These are phyloP conservation scores for Macropis europaea DNA, from an alignment of 2,888 invertebrate species.

Conservation along the genomic window DNA sequence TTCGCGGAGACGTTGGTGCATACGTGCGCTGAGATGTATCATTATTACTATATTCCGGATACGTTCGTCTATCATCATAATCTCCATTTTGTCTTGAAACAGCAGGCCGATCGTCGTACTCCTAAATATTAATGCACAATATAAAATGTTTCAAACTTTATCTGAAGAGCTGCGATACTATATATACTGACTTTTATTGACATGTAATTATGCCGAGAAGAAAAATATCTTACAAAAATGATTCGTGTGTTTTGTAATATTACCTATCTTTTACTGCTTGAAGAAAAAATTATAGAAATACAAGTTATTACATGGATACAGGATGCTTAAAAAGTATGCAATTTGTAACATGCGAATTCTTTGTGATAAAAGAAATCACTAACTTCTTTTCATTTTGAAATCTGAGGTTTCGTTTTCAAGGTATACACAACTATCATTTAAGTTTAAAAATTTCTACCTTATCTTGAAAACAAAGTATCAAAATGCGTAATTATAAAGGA, in stretches of 20 bases:
- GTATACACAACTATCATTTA: too few species aligned
- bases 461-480: too few species aligned
- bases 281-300: neutral
- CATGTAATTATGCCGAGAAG: neutral
- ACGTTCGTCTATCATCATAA: slow-evolving; percentile 67
- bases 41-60: slow-evolving; percentile 61
- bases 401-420: too few species aligned
- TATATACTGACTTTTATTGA: neutral
- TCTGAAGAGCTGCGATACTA: neutral
- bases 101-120: slow-evolving; percentile 65
- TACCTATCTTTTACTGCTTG: neutral
- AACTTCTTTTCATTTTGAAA: too few species aligned
- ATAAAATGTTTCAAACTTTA: neutral
- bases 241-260: neutral
- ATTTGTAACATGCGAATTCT: too few species aligned
- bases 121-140: slow-evolving; percentile 57
- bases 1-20: slow-evolving; percentile 67
- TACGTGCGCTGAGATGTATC: slow-evolving; percentile 62
- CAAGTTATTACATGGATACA: neutral
- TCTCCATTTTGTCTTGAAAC: slow-evolving; percentile 70
- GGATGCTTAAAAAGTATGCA: too few species aligned
- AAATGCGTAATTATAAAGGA: too few species aligned
- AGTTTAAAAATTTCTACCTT: too few species aligned
- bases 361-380: too few species aligned
- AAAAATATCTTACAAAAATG: neutral